Evolutionary conservation across 1,140 invertebrate species (phyloP).

Genomic region (Drosophila eugracilis): DNA sequence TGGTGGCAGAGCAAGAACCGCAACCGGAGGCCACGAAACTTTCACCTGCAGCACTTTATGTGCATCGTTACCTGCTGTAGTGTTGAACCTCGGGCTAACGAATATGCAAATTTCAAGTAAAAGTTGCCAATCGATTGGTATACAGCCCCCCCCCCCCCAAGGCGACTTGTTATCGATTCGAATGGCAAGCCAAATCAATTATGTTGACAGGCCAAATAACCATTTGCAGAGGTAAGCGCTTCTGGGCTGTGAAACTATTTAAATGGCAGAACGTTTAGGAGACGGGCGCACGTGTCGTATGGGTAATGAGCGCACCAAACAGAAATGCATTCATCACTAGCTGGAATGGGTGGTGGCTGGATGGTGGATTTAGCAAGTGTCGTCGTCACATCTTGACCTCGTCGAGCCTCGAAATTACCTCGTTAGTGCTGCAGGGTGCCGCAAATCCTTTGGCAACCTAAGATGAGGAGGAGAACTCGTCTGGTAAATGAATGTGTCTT

Average conservation of each 20-base stretch:
- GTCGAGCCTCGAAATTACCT: slow-evolving; percentile 42
- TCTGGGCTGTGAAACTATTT: slow-evolving; percentile 9
- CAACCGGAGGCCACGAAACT: slow-evolving; percentile 38
- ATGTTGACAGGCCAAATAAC: slow-evolving; percentile 22
- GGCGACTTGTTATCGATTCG: slow-evolving; percentile 19
- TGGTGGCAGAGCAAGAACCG: slow-evolving; percentile 25
- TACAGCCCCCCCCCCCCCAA: too few species aligned
- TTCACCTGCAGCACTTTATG: slow-evolving; percentile 42
- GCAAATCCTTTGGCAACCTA: slow-evolving; percentile 35
- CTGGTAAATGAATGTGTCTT: slow-evolving; percentile 55
- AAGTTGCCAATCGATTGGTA: slow-evolving; percentile 3
- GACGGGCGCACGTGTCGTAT: slow-evolving; percentile 41
- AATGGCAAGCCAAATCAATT: slow-evolving; percentile 36
- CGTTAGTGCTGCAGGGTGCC: slow-evolving; percentile 44
- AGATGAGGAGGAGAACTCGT: slow-evolving; percentile 20
- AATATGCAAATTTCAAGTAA: slow-evolving; percentile 28
- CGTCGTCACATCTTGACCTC: slow-evolving; percentile 45
- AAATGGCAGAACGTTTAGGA: slow-evolving; percentile 23
- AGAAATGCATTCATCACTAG: slow-evolving; percentile 32
- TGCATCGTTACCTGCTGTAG: slow-evolving; percentile 15
- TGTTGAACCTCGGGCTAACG: slow-evolving; percentile 7
- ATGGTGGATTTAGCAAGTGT: slow-evolving; percentile 12
- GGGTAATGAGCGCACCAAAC: slow-evolving; percentile 36
- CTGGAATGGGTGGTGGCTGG: background rate
- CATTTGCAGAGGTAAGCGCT: background rate